Conservation (phyloP, 2,888 invertebrate species). For the Salpingus planirostris region DNA sequence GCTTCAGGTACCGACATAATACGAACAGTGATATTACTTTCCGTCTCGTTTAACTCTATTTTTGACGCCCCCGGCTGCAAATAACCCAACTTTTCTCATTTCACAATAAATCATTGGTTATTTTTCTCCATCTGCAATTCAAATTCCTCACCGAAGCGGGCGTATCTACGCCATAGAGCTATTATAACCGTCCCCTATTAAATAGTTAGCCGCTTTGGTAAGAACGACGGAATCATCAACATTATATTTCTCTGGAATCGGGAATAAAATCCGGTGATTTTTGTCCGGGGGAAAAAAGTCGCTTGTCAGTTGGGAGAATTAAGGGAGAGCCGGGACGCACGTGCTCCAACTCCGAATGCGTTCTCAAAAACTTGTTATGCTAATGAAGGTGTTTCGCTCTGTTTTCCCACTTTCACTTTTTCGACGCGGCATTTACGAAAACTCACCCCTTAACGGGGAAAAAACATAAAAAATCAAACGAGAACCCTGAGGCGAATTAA, state of each 20-base stretch:
- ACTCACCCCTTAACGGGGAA: neutral
- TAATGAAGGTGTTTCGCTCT: conserved; percentile 5
- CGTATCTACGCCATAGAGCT: too few relatives aligned
- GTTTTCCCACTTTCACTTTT: conserved; percentile 4
- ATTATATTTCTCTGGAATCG: conserved; percentile 3
- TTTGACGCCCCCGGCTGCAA: neutral
- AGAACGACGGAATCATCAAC: too few relatives aligned
- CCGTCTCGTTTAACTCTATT: neutral
- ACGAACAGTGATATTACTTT: conserved; percentile 1
- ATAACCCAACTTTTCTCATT: neutral
- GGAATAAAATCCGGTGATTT: conserved; percentile 8
- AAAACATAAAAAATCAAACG: too few relatives aligned
- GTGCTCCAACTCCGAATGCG: conserved; percentile 9
- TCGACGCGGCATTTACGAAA: neutral
- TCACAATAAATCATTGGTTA: conserved; percentile 3
- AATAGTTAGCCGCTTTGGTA: too few relatives aligned
- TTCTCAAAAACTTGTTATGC: conserved; percentile 7
- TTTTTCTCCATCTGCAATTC: conserved; percentile 5
- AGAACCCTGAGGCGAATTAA: too few relatives aligned
- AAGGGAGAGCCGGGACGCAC: conserved; percentile 9
- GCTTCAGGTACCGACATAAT: too few relatives aligned
- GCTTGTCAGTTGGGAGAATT: conserved; percentile 13
- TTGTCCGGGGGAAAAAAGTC: conserved; percentile 11
- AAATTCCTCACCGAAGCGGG: too few relatives aligned
- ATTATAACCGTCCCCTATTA: too few relatives aligned